Evolutionary conservation across 92 coral and sea anemone genomes (phyloP), one percentile per base, ranked within the genome.

Genomic region (Galaxea fascicularis): DNA sequence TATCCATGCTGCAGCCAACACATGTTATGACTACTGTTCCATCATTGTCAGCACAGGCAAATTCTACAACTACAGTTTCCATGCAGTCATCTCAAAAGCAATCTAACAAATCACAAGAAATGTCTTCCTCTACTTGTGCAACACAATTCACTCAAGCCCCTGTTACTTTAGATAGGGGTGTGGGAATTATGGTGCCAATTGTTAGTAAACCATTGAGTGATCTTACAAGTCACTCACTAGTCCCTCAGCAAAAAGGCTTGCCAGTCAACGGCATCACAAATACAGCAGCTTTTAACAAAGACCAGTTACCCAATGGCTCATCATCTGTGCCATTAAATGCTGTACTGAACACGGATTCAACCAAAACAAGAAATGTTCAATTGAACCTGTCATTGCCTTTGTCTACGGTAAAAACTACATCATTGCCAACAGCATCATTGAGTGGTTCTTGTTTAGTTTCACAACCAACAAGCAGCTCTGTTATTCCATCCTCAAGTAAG

Each of bases 21-120:
- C 65, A 74, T 65, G 45, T 8, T 16, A 46, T 27, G 13, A 26
- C 73, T 22, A 25, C 27, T 28, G 75, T 28, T 21, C 62, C 31
- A 1, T 27, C 75, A 66, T 7, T 21, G 49, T 8, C 58, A 28
- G 8, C 49, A 22, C 52, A 10, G n/a, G 45, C 73, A 29, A 52
- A 30, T 65, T 20, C 49, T 0, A 62, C 70, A 4, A 11, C 84
- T 65, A 46, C 52, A 29, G 52, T 68, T 66, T 26, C 84, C 52
- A 4, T 51, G 29, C 41, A n/a, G 18, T 46, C 35, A 20, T 28
- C 46, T 20, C 64, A 65, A 51, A 70, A 25, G 15, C 44, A 72
- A 11, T 9, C 46, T 21, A 66, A 4, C 8, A 52, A 31, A 14
- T 0, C 28, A 7, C 75, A 79, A 28, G 6, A 12, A 11, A 30